These are phyloP conservation scores for Leistus spinibarbis DNA, from an alignment of 2,888 invertebrate species.

Conservation along the genomic window DNA sequence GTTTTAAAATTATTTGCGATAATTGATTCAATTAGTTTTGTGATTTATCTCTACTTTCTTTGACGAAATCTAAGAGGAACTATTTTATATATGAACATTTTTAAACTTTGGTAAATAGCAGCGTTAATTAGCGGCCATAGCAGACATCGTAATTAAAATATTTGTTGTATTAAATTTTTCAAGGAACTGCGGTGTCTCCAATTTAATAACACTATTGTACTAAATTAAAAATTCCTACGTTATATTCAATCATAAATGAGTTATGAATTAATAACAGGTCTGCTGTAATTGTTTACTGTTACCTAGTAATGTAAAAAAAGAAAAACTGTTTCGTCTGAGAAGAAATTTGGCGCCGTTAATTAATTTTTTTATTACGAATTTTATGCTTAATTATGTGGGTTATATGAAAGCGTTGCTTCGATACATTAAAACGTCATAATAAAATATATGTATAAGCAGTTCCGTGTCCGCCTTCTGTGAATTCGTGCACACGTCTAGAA, in stretches of 20 bases:
- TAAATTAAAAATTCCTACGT: neutral
- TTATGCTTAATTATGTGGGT: neutral
- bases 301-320: neutral
- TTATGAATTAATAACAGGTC: neutral
- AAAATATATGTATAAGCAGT: neutral
- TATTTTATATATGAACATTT: no score
- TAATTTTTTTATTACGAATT: neutral
- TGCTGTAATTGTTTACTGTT: neutral
- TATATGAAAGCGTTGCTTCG: neutral
- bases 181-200: no score
- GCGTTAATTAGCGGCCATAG: no score
- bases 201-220: no score
- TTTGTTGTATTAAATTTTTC: no score
- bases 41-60: no score
- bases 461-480: neutral
- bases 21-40: no score
- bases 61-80: no score
- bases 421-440: neutral
- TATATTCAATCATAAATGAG: neutral
- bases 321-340: neutral
- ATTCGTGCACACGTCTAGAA: neutral
- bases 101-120: no score
- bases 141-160: no score
- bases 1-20: no score
- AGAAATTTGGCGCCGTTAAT: neutral